A percentile compares a stretch with the other conserved stretches of the same genome.
Evolutionary conservation across 2,797 vertebrate genomes (phyloP).

Genomic region (Semaprochilodus insignis): DNA sequence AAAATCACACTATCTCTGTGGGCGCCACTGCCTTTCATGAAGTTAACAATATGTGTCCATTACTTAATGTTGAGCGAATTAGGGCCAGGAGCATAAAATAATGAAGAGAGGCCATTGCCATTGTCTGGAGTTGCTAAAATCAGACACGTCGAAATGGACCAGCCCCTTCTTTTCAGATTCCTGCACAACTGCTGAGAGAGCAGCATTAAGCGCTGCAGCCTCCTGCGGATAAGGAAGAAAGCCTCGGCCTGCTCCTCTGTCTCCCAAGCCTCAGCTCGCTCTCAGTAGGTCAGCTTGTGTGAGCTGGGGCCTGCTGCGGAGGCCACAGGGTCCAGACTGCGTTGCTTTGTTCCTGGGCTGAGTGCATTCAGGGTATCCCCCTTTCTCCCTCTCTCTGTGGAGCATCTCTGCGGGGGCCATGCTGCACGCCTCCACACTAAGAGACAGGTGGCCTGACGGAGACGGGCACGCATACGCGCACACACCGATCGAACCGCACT

Average conservation of each 20-base stretch:
- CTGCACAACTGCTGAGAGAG: slow-evolving; percentile 24
- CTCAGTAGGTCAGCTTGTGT: not conserved
- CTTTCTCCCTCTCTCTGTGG: slow-evolving; percentile 42
- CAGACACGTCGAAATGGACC: not conserved
- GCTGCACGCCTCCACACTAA: slow-evolving; percentile 74
- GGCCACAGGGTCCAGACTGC: slow-evolving; percentile 8
- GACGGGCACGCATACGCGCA: slow-evolving; percentile 61
- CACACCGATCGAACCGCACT: slow-evolving; percentile 62
- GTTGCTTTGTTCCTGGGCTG: slow-evolving; percentile 36
- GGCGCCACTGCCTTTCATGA: not conserved
- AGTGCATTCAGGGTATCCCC: slow-evolving; percentile 46
- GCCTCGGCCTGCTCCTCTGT: slow-evolving; percentile 18
- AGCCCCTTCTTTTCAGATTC: slow-evolving; percentile 29
- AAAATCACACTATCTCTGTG: not conserved
- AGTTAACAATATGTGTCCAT: not conserved
- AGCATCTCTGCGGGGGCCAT: slow-evolving; percentile 56
- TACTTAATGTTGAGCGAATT: not conserved
- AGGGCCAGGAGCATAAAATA: not conserved
- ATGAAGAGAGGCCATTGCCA: not conserved
- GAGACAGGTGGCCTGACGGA: slow-evolving; percentile 82
- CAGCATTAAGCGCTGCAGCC: not conserved
- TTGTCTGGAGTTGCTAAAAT: not conserved
- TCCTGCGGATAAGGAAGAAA: slow-evolving; percentile 32
- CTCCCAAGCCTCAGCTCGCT: not conserved
- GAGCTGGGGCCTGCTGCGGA: slow-evolving; percentile 20